Conservation (phyloP, 2,113 vertebrate genomes). For the Osmerus mordax region DNA sequence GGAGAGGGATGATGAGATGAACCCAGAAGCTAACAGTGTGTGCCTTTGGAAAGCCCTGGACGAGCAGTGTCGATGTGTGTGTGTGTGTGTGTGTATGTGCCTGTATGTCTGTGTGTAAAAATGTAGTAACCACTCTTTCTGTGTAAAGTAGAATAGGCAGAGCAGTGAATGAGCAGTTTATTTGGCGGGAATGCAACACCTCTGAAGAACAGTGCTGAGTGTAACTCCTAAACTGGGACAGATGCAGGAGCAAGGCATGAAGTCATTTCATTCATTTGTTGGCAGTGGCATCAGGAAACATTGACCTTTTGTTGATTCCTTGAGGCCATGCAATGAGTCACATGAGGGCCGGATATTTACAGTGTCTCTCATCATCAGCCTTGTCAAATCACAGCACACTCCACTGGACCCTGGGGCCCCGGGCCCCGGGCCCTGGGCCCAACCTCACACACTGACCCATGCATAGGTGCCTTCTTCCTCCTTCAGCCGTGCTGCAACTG, state of each 20-base stretch:
- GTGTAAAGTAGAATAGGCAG: slow-evolving; percentile 13
- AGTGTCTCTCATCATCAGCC: slow-evolving; percentile 66
- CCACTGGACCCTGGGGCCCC: slow-evolving; percentile 44
- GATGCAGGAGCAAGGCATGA: slow-evolving; percentile 56
- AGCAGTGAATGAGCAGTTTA: slow-evolving; percentile 3
- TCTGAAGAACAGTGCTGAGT: slow-evolving; percentile 29
- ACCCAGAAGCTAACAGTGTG: slow-evolving; percentile 44
- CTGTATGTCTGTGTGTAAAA: slow-evolving; percentile 9
- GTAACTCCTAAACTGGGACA: slow-evolving; percentile 48
- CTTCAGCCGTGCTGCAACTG: slow-evolving; percentile 32
- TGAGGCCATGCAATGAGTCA: slow-evolving; percentile 65
- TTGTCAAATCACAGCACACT: slow-evolving; percentile 71
- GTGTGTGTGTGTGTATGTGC: neutral
- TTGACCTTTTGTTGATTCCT: slow-evolving; percentile 69
- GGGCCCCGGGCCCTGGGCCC: slow-evolving; percentile 44
- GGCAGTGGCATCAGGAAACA: slow-evolving; percentile 68
- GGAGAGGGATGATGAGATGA: slow-evolving; percentile 39
- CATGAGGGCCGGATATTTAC: slow-evolving; percentile 66
- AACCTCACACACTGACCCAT: slow-evolving; percentile 49
- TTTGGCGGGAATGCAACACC: slow-evolving; percentile 40
- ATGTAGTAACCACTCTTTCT: neutral
- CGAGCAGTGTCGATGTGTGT: slow-evolving; percentile 13
- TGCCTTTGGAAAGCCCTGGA: slow-evolving; percentile 8
- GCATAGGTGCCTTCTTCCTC: slow-evolving; percentile 53
- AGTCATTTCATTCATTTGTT: slow-evolving; percentile 66